phyloP scores from a whole-genome alignment of 1,140 invertebrate species.

The Polypedilum vanderplanki region DNA sequence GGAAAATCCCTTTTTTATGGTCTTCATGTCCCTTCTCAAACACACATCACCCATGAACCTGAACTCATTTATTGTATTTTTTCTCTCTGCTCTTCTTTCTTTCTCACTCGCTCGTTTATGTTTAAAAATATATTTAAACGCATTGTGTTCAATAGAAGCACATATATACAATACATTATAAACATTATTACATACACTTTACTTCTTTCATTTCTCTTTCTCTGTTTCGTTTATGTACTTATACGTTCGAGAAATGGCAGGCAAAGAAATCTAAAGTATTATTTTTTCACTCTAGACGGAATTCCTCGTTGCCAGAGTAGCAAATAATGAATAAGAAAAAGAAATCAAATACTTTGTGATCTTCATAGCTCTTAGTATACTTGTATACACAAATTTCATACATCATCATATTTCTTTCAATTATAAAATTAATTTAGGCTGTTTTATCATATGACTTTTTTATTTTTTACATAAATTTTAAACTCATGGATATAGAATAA shows the following conservation, averaged over 20 bases:
- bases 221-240: neutral
- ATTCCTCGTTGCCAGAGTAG: conserved; percentile 1
- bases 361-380: neutral
- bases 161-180: neutral
- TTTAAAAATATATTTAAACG: neutral
- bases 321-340: neutral
- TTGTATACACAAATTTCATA: neutral
- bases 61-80: conserved; percentile 1
- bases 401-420: neutral
- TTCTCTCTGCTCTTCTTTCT: neutral
- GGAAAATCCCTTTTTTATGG: conserved; percentile 26
- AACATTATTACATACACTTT: neutral
- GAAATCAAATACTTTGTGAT: neutral
- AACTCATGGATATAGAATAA: too few relatives aligned
- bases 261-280: neutral
- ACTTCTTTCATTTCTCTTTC: conserved; percentile 6
- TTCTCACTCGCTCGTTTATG: neutral
- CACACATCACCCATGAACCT: conserved; percentile 10
- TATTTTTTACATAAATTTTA: too few relatives aligned
- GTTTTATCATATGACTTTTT: neutral
- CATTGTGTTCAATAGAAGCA: neutral
- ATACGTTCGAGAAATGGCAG: too few relatives aligned
- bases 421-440: conserved; percentile 1
- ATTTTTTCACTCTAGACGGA: neutral
- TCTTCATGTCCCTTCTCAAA: conserved; percentile 10